These are phyloP conservation scores for Tenthredo amoena DNA, from an alignment of 2,888 invertebrate genomes.

Conservation along the genomic window DNA sequence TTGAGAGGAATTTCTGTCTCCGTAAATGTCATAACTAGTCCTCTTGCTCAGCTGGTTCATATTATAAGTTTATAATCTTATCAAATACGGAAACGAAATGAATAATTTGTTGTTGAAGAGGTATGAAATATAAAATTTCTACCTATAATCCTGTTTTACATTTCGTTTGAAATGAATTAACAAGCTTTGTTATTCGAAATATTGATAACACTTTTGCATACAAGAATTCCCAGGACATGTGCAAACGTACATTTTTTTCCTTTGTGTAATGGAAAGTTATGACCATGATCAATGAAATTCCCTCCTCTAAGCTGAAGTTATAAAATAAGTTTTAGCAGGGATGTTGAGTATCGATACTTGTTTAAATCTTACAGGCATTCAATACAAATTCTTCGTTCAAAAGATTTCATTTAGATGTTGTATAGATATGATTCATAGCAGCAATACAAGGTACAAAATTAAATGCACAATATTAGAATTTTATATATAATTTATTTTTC, in stretches of 20 bases:
- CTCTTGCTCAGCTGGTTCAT: background rate
- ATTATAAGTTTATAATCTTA: slow-evolving; percentile 31
- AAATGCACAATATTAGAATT: slow-evolving; percentile 7
- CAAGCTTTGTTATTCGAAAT: slow-evolving; percentile 1
- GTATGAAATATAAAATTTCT: slow-evolving; percentile 46
- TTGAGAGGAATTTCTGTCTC: background rate
- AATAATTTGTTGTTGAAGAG: slow-evolving; percentile 37
- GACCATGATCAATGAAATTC: background rate
- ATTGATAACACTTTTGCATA: background rate
- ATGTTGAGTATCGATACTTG: background rate
- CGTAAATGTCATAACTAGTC: slow-evolving; percentile 18
- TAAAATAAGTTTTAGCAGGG: background rate
- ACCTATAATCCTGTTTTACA: slow-evolving; percentile 20
- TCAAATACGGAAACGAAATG: slow-evolving; percentile 33
- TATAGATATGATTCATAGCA: background rate
- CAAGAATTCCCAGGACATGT: background rate
- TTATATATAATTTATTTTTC: slow-evolving; percentile 43
- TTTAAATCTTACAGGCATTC: background rate
- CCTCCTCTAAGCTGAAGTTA: background rate
- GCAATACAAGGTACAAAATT: slow-evolving; percentile 17
- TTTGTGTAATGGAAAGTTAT: background rate
- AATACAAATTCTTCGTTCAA: background rate
- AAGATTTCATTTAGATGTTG: background rate
- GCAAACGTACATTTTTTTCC: background rate
- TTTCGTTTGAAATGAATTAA: background rate